Conservation (phyloP, 2,888 invertebrate genomes). For the Galerucella pusilla region DNA sequence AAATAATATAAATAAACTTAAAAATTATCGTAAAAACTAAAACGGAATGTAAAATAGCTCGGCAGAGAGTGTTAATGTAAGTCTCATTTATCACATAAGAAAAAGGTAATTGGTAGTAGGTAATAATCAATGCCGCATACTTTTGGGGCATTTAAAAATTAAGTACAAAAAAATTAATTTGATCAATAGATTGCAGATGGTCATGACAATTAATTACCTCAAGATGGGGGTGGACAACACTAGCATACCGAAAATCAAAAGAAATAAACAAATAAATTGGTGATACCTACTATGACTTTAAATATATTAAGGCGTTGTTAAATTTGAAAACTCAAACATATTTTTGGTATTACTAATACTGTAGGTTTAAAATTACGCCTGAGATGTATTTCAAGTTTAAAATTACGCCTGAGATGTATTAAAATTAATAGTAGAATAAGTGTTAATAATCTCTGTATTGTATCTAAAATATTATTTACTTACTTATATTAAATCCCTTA, state of each 20-base stretch:
- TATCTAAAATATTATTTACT: too few relatives aligned
- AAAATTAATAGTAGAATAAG: background rate
- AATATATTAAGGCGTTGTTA: too few relatives aligned
- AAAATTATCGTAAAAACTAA: constrained; percentile 7
- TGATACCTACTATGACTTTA: too few relatives aligned
- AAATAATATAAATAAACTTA: constrained; percentile 7
- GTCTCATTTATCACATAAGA: constrained; percentile 17
- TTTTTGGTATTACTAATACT: background rate
- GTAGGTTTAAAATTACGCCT: background rate
- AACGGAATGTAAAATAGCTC: constrained; percentile 27
- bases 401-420: background rate
- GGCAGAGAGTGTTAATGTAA: constrained; percentile 6
- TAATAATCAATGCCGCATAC: background rate
- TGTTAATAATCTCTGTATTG: background rate
- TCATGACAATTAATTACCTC: too few relatives aligned
- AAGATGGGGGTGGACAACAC: too few relatives aligned
- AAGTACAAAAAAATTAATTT: background rate
- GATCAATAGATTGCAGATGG: too few relatives aligned
- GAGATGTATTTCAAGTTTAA: background rate
- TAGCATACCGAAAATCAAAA: too few relatives aligned
- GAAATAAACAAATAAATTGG: too few relatives aligned
- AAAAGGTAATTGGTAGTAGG: background rate
- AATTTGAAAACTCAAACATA: too few relatives aligned
- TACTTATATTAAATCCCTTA: too few relatives aligned
- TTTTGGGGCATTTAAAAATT: background rate